Conservation (phyloP, 2,888 invertebrate species). For the Leptopilina myrica region DNA sequence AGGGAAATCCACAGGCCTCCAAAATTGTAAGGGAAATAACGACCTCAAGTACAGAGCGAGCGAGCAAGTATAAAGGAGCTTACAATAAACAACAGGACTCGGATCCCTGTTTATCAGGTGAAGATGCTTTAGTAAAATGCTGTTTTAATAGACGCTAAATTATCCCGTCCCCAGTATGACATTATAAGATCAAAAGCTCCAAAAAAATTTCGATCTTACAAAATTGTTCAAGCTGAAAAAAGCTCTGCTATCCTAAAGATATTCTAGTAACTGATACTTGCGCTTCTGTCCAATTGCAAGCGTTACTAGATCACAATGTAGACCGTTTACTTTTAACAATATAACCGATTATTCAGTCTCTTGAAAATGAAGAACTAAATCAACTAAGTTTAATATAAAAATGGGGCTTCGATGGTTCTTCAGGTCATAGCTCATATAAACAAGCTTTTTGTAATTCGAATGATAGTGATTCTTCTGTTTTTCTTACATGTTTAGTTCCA, state of each 20-base stretch:
- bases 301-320: constrained; percentile 32
- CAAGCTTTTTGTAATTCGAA: constrained; percentile 42
- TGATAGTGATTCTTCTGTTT: too few species aligned
- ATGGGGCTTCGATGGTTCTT: constrained; percentile 45
- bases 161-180: too few species aligned
- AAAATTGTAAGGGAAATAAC: constrained; percentile 3
- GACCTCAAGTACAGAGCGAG: not conserved
- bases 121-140: not conserved
- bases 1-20: not conserved
- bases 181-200: not conserved
- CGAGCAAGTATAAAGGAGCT: not conserved
- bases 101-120: not conserved
- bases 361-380: not conserved
- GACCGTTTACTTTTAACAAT: constrained; percentile 6
- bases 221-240: constrained; percentile 6
- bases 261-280: not conserved
- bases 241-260: not conserved
- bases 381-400: constrained; percentile 25
- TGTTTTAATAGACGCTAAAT: constrained; percentile 1
- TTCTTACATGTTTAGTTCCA: too few species aligned
- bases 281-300: constrained; percentile 25
- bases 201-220: not conserved
- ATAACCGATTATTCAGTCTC: not conserved
- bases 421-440: constrained; percentile 36
- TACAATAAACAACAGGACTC: not conserved